Conservation (phyloP, 2,797 vertebrate species). For the Schizopygopsis pylzovi region DNA sequence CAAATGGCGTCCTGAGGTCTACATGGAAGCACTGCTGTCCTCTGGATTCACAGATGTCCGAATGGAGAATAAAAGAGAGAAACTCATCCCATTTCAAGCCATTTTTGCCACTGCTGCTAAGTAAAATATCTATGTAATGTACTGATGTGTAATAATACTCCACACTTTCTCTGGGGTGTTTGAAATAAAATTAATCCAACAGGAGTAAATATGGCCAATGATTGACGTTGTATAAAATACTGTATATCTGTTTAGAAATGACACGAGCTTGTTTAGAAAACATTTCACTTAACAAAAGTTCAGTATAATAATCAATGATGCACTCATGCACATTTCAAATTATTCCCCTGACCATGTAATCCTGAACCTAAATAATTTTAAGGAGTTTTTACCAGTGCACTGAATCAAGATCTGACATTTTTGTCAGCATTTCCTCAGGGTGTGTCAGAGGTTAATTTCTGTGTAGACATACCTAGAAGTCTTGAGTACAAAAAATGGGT, state of each 20-base stretch:
- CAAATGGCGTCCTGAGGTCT: constrained; percentile 73
- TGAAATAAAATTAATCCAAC: background rate
- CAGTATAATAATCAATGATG: no score
- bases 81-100: constrained; percentile 66
- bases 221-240: background rate
- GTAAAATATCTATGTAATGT: constrained; percentile 45
- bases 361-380: background rate
- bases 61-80: constrained; percentile 67
- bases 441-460: background rate
- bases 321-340: no score
- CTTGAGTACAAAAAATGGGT: background rate
- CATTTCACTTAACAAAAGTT: background rate
- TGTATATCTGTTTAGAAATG: no score
- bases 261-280: background rate
- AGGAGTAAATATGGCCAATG: no score
- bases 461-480: background rate
- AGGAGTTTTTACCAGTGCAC: background rate
- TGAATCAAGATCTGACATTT: background rate
- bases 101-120: constrained; percentile 74
- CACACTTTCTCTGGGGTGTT: background rate
- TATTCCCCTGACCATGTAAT: background rate
- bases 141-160: background rate
- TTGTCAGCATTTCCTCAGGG: background rate
- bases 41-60: constrained; percentile 72
- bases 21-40: constrained; percentile 71